These are phyloP conservation scores for Acrocephalus kingi DNA, from an alignment of 2,113 vertebrate genomes.

Conservation along the genomic window DNA sequence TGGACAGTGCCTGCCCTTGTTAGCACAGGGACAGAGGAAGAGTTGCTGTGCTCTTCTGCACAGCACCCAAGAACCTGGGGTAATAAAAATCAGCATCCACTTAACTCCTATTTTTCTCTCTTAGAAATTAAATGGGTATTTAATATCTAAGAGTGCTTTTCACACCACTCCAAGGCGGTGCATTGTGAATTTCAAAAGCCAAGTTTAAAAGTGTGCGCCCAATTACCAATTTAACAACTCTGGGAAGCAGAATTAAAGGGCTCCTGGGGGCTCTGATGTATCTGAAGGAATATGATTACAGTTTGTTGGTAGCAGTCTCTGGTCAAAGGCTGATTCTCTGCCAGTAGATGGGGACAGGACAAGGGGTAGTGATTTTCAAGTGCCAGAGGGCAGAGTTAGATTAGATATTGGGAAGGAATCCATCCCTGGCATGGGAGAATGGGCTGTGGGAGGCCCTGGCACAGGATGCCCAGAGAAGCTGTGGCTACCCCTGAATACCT, in stretches of 20 bases:
- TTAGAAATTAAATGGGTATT: neutral
- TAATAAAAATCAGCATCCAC: neutral
- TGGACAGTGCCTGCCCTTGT: neutral
- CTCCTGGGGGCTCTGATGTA: neutral
- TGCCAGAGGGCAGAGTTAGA: neutral
- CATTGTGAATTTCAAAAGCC: neutral
- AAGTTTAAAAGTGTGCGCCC: neutral
- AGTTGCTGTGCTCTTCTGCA: neutral
- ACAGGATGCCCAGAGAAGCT: neutral
- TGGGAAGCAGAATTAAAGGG: neutral
- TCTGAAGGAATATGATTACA: neutral
- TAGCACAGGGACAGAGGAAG: neutral
- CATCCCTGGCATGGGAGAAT: neutral
- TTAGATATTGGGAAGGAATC: neutral
- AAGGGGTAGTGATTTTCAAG: neutral
- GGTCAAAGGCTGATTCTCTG: neutral
- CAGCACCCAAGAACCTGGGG: neutral
- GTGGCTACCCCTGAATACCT: neutral
- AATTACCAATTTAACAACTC: neutral
- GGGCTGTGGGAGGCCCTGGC: neutral
- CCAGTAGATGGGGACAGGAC: neutral
- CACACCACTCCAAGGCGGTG: neutral
- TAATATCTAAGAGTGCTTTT: neutral
- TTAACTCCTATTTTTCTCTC: neutral
- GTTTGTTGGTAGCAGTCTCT: neutral